Base-by-base conservation (phyloP, 2,113 vertebrate species). In the Oplegnathus fasciatus region DNA sequence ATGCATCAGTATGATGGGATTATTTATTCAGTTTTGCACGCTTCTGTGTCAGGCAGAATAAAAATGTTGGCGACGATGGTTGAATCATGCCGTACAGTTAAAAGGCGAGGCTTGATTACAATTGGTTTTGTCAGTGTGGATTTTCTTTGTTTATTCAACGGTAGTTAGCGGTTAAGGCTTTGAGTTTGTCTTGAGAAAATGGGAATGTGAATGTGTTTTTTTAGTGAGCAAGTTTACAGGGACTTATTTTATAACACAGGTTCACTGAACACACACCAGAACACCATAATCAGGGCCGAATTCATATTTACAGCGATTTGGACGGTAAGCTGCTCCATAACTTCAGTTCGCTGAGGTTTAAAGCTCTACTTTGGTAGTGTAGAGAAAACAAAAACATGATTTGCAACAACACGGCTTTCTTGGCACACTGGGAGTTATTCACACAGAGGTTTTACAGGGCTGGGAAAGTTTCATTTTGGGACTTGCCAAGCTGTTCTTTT, bases 1-100 rank as follows among this genome's bases (percentile, higher is more conserved):
- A 82, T 83, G 78, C 78, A 88, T 77, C 87, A 89, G 18, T 50
- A 57, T 60, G 62, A 85, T 78, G 76, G 52, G 68, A 68, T 84
- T 37, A 81, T 82, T 80, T 18, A 86, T 83, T 78, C 5, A 1
- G 8, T 18, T 69, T 88, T 77, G 32, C 34, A 24, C 26, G 26
- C 32, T 61, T 67, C 44, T 83, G 26, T 58, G 34, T 60, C 30
- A 10, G 48, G 24, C 50, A 46, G 50, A 79, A 81, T 64, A 65
- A 77, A 65, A 70, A 80, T 69, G 17, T 62, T 73, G 70, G 61
- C 0, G 1, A 26, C 75, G 61, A 44, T 22, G 26, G 6, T 70
- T 46, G 46, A 68, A 64, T 44, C 42, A 8, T 7, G 34, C 62
- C 18, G 2, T 22, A 10, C n/a, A 37, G 28, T 58, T 80, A 32